Evolutionary conservation across 2,888 invertebrate genomes (phyloP), one percentile per base, ranked within the genome.

Genomic region (Actias luna): DNA sequence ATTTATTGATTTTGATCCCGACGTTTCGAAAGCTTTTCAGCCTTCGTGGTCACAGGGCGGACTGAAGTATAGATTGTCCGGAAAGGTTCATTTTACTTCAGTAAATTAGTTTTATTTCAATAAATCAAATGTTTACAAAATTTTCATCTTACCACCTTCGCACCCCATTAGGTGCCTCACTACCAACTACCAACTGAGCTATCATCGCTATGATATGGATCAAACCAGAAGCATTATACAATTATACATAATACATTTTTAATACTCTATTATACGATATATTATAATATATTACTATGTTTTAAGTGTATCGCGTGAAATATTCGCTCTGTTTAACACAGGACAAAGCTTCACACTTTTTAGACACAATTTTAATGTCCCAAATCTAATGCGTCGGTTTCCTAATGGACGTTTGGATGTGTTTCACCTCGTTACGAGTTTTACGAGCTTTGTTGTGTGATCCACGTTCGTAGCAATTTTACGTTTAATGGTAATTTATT

Each of bases 401-500:
- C 66, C 69, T 79, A 81, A 81, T 80, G 79, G 75, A 70, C 66
- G 74, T 70, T 64, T 68, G 71, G 72, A 75, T 75, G 75, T 72
- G 70, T 74, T 77, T 66, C 67, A 70, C 69, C 75, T 80, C 79
- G 74, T 81, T 78, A 79, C 69, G 69, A 66, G 70, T 69, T 80
- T 82, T 81, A 80, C 71, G 80, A 82, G 82, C 82, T 82, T 79
- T 77, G 82, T 80, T 77, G 71, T 71, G 71, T 71, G 61, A 64
- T 58, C 72, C 70, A 71, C 69, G 69, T 72, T 75, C 76, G 72
- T 75, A 75, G 70, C 78, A 78, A 80, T 82, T 76, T 72, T 70
- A 73, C 74, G 72, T 73, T 75, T 83, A 84, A 84, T 82, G 78
- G 76, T 77, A 78, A 70, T 71, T 73, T 79, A 76, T 76, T 76